These are phyloP conservation scores for Sphaerophoria rueppellii DNA, from an alignment of 2,888 invertebrate genomes.

Conservation along the genomic window DNA sequence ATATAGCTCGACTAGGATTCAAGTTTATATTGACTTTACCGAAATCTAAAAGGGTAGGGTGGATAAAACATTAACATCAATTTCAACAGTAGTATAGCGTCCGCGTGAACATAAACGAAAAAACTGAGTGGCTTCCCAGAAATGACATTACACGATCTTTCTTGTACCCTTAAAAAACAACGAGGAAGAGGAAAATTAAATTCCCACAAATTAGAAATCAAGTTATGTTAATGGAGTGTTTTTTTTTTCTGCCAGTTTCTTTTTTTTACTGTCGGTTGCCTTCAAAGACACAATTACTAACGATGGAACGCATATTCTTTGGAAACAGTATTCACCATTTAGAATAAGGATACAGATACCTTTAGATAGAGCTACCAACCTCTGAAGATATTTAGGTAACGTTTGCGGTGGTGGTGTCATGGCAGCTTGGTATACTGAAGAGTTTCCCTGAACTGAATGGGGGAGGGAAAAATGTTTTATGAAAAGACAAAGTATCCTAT, in stretches of 20 bases:
- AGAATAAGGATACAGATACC: constrained; percentile 10
- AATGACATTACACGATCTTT: constrained; percentile 60
- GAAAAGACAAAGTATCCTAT: constrained; percentile 6
- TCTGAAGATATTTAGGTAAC: neutral
- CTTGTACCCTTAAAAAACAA: constrained; percentile 41
- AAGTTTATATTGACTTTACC: too few relatives aligned
- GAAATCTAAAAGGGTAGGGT: too few relatives aligned
- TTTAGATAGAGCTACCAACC: constrained; percentile 5
- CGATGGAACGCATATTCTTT: constrained; percentile 61
- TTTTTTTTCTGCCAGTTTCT: constrained; percentile 9
- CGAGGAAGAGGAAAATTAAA: constrained; percentile 52
- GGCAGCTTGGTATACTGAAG: too few relatives aligned
- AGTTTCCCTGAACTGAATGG: neutral
- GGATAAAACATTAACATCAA: neutral
- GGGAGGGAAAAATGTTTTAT: constrained; percentile 13
- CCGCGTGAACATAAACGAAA: constrained; percentile 31
- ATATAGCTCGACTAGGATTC: neutral
- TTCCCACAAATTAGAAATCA: constrained; percentile 72
- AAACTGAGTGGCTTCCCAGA: constrained; percentile 25
- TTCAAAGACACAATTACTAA: constrained; percentile 52
- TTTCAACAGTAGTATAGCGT: neutral
- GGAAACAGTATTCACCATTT: constrained; percentile 15
- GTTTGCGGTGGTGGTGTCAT: constrained; percentile 7
- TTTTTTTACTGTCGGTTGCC: constrained; percentile 14
- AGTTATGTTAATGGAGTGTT: constrained; percentile 69